phyloP scores from a whole-genome alignment of 2,888 invertebrate genomes.

The Zelleria hepariella region DNA sequence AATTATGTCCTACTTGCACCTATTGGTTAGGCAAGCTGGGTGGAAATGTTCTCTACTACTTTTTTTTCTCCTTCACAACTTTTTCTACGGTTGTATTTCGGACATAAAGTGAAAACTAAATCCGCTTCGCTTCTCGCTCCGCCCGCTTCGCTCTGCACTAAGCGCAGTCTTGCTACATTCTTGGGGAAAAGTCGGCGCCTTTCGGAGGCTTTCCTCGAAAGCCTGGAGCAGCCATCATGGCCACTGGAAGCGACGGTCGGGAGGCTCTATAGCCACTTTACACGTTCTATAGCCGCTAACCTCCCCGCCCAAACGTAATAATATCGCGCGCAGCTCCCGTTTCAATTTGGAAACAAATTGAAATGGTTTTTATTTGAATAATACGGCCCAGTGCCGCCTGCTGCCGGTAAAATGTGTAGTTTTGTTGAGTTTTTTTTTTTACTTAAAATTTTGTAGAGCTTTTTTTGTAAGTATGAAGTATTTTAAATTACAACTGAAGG shows the following conservation, averaged over 20 bases:
- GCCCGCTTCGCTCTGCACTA: not conserved
- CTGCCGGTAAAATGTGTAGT: constrained; percentile 11
- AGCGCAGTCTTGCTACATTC: not conserved
- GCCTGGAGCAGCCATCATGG: constrained; percentile 64
- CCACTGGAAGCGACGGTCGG: constrained; percentile 63
- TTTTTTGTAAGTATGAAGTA: not conserved
- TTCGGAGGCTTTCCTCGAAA: constrained; percentile 65
- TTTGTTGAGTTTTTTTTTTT: not conserved
- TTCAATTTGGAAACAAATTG: constrained; percentile 73
- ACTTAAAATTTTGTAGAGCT: not conserved
- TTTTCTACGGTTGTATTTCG: too few species aligned
- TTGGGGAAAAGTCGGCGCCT: constrained; percentile 34
- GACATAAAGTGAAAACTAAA: too few species aligned
- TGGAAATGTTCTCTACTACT: too few species aligned
- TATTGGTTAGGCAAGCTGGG: too few species aligned
- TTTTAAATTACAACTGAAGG: too few species aligned
- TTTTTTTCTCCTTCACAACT: too few species aligned
- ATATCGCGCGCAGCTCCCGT: constrained; percentile 65
- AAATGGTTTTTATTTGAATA: constrained; percentile 74
- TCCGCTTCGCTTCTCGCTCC: not conserved
- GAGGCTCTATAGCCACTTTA: constrained; percentile 66
- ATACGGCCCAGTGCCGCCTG: constrained; percentile 39
- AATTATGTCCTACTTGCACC: too few species aligned
- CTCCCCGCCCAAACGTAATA: constrained; percentile 68
- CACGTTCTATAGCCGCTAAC: constrained; percentile 68